Evolutionary conservation across 2,888 invertebrate genomes (phyloP), one percentile per base, ranked within the genome.

Genomic region (Agonum fuliginosum): DNA sequence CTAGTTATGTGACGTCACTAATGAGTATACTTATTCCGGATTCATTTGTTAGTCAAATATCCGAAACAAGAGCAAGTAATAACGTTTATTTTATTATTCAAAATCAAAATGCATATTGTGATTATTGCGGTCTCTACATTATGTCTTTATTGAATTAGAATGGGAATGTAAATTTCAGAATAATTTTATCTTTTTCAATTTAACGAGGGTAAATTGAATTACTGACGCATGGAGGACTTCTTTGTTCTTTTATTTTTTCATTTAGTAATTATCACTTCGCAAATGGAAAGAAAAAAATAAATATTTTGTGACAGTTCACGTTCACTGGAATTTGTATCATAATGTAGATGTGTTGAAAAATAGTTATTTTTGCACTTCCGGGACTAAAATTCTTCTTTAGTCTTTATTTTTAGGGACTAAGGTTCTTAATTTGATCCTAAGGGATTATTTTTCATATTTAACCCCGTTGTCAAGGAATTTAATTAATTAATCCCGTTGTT

Each of bases 41-140:
- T 12, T 54, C 54, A 24, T 54, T 54, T 54, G 2, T 2, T 4
- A 54, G 24, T 54, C 54, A 54, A 48, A 22, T 54, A 54, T 24
- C 24, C 54, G 0, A 10, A 24, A 54, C 54, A 22, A 54, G 10
- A 54, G 54, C 22, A 22, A 2, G 10, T 54, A 22, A 54, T 51
- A 10, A 22, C 54, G n/a, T 1, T 10, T 3, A n/a, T 37, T 37
- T 37, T 37, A 37, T 37, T 37, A 54, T 54, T 20, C 24, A 54
- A 54, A 54, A 54, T 20, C 24, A 54, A 54, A 54, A 54, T 54
- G 12, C 54, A 54, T 54, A n/a, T 37, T 37, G n/a, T 37, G 37
- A 37, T 37, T 37, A 37, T 37, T n/a, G 8, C n/a, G 6, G 8
- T 34, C 34, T 3, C 43, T 20, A 22, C 22, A 51, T 51, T 51